Percentiles rank a stretch among this genome's conserved stretches.
phyloP scores from a whole-genome alignment of 1,140 invertebrate species.

The Latrodectus geometricus region DNA sequence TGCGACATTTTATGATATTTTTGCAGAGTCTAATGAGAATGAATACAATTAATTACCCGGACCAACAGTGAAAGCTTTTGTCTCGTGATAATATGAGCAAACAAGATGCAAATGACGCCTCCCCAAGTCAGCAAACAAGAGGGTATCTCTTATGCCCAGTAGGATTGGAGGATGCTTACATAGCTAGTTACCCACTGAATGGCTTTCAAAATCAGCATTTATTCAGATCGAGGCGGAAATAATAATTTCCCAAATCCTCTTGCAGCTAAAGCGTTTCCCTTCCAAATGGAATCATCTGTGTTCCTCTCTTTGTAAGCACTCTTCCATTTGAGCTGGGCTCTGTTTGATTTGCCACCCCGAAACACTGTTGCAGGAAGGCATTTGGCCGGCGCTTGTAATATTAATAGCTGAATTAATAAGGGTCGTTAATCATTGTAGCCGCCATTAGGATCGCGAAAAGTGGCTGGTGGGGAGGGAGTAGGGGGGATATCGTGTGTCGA shows the following conservation, averaged over 20 bases:
- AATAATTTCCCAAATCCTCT: constrained; percentile 12
- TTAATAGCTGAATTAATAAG: constrained; percentile 13
- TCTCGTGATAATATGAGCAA: neutral
- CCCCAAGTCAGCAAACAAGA: neutral
- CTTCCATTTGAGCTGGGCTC: constrained; percentile 1
- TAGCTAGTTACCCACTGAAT: neutral
- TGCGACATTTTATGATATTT: too few species aligned
- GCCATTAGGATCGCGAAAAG: neutral
- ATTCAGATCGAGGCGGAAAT: neutral
- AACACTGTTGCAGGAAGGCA: neutral
- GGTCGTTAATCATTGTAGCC: neutral
- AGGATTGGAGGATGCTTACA: neutral
- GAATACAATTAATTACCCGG: neutral
- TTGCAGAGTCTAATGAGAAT: too few species aligned
- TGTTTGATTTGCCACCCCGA: neutral
- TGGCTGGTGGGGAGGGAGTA: neutral
- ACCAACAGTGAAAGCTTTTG: neutral
- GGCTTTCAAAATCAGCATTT: constrained; percentile 4
- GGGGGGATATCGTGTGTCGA: neutral
- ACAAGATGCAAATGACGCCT: neutral
- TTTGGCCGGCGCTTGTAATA: neutral
- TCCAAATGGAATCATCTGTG: neutral
- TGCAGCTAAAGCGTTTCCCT: neutral
- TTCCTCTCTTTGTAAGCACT: constrained; percentile 19
- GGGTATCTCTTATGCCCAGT: neutral